Evolutionary conservation across 2,797 vertebrate genomes (phyloP).

Genomic region (Manis pentadactyla): DNA sequence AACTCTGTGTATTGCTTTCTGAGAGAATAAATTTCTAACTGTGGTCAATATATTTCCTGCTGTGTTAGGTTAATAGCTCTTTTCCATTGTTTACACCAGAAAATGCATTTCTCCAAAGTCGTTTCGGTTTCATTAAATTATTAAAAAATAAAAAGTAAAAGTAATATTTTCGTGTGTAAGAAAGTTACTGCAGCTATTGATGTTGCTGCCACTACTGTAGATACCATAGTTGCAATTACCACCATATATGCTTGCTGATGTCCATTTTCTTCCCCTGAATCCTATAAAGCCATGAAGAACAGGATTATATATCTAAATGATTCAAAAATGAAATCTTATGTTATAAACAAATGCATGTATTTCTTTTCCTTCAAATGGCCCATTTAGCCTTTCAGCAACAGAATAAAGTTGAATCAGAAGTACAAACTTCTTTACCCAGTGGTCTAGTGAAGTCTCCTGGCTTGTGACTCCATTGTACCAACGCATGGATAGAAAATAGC

Average conservation of each 20-base stretch:
- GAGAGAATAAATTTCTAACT: slow-evolving; percentile 28
- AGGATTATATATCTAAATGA: not conserved
- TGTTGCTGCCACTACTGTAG: not conserved
- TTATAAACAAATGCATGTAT: not conserved
- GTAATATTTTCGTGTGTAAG: not conserved
- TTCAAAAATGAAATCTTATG: not conserved
- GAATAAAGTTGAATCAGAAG: not conserved
- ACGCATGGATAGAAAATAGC: not conserved
- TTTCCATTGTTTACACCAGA: slow-evolving; percentile 57
- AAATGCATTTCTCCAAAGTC: slow-evolving; percentile 35
- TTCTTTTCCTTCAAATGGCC: not conserved
- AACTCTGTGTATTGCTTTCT: not conserved
- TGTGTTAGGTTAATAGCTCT: slow-evolving; percentile 51
- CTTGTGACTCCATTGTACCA: not conserved
- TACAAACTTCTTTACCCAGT: not conserved
- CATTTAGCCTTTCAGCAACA: not conserved
- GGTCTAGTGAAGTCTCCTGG: not conserved
- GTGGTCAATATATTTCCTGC: slow-evolving; percentile 42
- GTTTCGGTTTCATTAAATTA: slow-evolving; percentile 31
- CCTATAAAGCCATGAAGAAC: slow-evolving; percentile 55
- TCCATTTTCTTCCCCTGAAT: slow-evolving; percentile 36
- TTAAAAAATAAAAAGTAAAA: slow-evolving; percentile 63
- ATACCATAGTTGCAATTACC: not conserved
- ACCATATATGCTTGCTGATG: not conserved
- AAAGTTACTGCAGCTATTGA: not conserved